These are phyloP conservation scores for Julus scanicus DNA, from an alignment of 2,888 invertebrate species.

Conservation along the genomic window DNA sequence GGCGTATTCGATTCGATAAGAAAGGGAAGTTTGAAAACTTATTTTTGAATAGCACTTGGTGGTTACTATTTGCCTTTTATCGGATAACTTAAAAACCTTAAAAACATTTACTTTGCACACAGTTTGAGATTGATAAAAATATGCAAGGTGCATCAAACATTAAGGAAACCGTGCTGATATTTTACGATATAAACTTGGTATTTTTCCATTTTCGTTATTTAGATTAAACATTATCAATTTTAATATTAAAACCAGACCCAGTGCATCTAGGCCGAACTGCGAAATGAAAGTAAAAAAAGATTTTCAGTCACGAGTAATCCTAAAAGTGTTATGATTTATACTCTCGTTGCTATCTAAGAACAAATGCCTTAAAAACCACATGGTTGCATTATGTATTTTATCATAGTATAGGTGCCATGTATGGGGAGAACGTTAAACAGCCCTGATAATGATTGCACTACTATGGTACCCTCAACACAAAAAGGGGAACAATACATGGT, in stretches of 20 bases:
- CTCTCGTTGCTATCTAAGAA: not conserved
- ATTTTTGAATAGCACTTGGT: not conserved
- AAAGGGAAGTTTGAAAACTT: not conserved
- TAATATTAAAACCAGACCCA: not conserved
- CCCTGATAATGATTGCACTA: not conserved
- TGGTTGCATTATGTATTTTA: not conserved
- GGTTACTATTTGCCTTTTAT: not conserved
- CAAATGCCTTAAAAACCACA: not conserved
- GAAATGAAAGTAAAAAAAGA: not conserved
- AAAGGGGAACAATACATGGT: not conserved
- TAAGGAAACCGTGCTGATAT: not conserved
- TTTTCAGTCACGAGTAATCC: slow-evolving; percentile 10
- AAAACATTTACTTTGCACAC: not conserved
- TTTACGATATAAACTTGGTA: not conserved
- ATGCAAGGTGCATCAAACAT: not conserved
- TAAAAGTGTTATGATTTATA: not conserved
- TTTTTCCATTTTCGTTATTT: not conserved
- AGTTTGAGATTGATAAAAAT: not conserved
- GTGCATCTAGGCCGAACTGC: slow-evolving; percentile 5
- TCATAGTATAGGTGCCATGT: not conserved
- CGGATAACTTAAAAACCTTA: not conserved
- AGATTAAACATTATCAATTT: slow-evolving; percentile 27
- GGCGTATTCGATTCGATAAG: not conserved
- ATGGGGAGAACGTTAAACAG: not conserved
- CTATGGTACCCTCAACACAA: not conserved